Base-by-base conservation (phyloP, 2,797 vertebrate genomes). In the Botia kubotai region DNA sequence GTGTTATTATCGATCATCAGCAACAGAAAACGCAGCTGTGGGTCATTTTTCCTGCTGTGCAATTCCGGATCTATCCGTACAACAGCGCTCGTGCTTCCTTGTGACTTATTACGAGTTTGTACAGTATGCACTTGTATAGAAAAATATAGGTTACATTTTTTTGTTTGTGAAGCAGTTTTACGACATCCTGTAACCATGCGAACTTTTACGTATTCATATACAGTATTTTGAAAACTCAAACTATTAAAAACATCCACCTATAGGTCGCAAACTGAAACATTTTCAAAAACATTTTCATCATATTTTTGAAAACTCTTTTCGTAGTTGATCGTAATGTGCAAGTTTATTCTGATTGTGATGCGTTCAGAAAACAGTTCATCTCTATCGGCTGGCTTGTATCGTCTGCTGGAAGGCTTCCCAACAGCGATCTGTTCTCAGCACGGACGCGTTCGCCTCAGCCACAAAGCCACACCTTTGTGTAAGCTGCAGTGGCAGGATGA, bases 391-490 rank as follows among this genome's bases (percentile, higher is more conserved):
- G 29, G 26, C 39, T 57, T 52, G 12, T 62, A 17, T n/a, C 6
- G 52, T 57, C 63, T 55, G 33, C 63, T 43, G 63, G 2, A 6
- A 70, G 33, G 55, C 43, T 70, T 78, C 62, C 39, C 23, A 50
- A 10, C 26, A 36, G 39, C 17, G 7, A 23, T 69, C 11, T 69
- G 12, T 21, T 77, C 58, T 72, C 74, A 66, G 50, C 70, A 70
- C 62, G 55, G 58, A 80, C 52, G 16, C 33, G 65, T 63, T 43
- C 14, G 43, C 57, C 77, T 73, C n/a, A 48, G 52, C 68, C 69
- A 77, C 39, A 66, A 77, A 66, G 68, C 80, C 66, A 65, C 68
- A 72, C 79, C 19, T 72, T 65, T 62, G 36, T 60, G 16, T 60
- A 63, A 52, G 46, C 33, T 26, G 53, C 57, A 50, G 33, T 77